Percentiles rank a stretch among this genome's conserved stretches.
Evolutionary conservation across 2,797 vertebrate genomes (phyloP).

Genomic region (Philypnodon macrostomus): DNA sequence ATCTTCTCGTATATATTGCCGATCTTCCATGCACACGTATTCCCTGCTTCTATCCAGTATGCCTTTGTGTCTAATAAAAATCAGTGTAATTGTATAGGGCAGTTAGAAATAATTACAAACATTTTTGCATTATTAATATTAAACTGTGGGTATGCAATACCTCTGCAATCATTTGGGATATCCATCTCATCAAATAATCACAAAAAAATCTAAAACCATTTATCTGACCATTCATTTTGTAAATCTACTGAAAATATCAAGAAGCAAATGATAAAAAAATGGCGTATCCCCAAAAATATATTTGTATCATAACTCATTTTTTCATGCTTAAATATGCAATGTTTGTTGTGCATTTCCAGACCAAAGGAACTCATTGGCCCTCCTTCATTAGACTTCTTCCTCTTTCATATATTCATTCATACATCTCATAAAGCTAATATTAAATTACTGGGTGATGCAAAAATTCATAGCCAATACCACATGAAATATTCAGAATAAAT

Average conservation of each 20-base stretch:
- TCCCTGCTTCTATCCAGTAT: constrained; percentile 7
- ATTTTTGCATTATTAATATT: constrained; percentile 5
- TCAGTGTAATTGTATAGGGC: constrained; percentile 26
- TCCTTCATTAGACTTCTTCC: constrained; percentile 1
- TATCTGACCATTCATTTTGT: too few relatives aligned
- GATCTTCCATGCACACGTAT: not conserved
- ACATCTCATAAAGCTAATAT: not conserved
- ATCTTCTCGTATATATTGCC: constrained; percentile 12
- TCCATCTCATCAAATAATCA: too few relatives aligned
- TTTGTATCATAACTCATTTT: not conserved
- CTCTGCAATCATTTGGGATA: too few relatives aligned
- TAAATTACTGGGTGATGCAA: not conserved
- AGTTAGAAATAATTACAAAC: too few relatives aligned
- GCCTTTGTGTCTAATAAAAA: constrained; percentile 28
- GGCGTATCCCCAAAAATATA: too few relatives aligned
- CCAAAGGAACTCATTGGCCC: constrained; percentile 11
- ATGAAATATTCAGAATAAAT: constrained; percentile 1
- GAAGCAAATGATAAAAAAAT: too few relatives aligned
- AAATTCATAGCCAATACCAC: not conserved
- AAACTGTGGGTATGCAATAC: too few relatives aligned
- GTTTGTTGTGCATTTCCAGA: constrained; percentile 12
- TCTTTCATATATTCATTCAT: constrained; percentile 3
- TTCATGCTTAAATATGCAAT: constrained; percentile 5
- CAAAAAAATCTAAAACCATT: too few relatives aligned
- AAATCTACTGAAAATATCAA: too few relatives aligned